phyloP scores from a whole-genome alignment of 1,140 invertebrate genomes.

The Macrotrachela quadricornifera region DNA sequence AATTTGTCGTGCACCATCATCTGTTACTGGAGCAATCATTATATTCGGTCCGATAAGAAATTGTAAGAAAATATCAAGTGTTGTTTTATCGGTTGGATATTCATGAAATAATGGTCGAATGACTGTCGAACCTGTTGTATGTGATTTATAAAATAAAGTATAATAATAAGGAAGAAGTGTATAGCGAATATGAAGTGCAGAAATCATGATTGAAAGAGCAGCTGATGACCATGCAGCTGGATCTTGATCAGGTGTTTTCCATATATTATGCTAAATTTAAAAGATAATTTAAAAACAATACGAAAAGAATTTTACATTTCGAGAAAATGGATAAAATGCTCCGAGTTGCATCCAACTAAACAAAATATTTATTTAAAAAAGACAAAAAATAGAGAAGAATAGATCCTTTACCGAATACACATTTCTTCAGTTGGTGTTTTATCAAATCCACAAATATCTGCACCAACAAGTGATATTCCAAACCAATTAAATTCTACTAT shows the following conservation, averaged over 20 bases:
- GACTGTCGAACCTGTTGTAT: constrained; percentile 46
- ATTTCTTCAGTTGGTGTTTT: constrained; percentile 45
- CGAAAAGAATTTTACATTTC: constrained; percentile 15
- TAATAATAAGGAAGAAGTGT: constrained; percentile 56
- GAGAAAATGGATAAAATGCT: constrained; percentile 28
- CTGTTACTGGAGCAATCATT: constrained; percentile 47
- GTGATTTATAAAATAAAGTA: constrained; percentile 51
- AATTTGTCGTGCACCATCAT: constrained; percentile 11
- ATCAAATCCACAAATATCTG: constrained; percentile 70
- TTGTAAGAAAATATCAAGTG: constrained; percentile 28
- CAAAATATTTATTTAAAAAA: too few relatives aligned
- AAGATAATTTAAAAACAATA: not conserved
- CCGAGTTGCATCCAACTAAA: constrained; percentile 43
- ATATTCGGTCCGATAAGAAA: constrained; percentile 55
- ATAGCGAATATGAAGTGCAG: constrained; percentile 46
- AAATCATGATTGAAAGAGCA: constrained; percentile 37
- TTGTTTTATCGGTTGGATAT: too few relatives aligned
- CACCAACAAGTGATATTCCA: constrained; percentile 48
- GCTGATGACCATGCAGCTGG: constrained; percentile 10
- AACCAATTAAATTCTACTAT: constrained; percentile 7
- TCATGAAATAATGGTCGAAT: constrained; percentile 47
- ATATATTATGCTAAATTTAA: not conserved
- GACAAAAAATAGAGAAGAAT: too few relatives aligned
- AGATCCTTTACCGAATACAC: constrained; percentile 35
- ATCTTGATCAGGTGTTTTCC: too few relatives aligned